A percentile compares a stretch with the other conserved stretches of the same genome.
These are phyloP conservation scores for Clepsis dumicolana DNA, from an alignment of 2,888 invertebrate species.

Conservation along the genomic window DNA sequence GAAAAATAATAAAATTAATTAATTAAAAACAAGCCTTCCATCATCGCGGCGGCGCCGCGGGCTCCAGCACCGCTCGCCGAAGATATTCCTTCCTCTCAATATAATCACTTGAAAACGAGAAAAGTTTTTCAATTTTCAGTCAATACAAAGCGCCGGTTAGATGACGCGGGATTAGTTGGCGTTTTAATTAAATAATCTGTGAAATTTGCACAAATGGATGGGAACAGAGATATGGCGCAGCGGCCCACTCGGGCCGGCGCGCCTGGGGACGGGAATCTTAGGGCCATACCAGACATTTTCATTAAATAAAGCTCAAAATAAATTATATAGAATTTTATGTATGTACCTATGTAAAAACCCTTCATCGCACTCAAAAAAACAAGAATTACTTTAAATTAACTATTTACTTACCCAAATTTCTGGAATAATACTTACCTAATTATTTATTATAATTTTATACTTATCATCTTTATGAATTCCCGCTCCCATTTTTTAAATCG, in stretches of 20 bases:
- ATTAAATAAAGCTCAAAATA: no score
- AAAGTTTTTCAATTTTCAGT: constrained; percentile 82
- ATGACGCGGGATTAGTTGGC: constrained; percentile 63
- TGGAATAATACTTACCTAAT: no score
- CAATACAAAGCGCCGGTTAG: constrained; percentile 67
- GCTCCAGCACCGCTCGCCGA: constrained; percentile 76
- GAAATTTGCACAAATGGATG: constrained; percentile 29
- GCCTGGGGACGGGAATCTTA: no score
- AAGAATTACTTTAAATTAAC: no score
- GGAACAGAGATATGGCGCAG: constrained; percentile 3
- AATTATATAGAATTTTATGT: no score
- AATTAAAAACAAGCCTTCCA: constrained; percentile 78
- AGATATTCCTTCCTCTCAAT: constrained; percentile 72
- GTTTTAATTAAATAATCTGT: constrained; percentile 70
- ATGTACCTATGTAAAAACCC: no score
- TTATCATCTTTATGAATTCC: no score
- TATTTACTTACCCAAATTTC: no score
- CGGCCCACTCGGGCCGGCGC: no score
- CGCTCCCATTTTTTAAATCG: background rate
- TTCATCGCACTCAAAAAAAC: no score
- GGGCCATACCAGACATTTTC: no score
- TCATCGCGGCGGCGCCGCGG: constrained; percentile 28
- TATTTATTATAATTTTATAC: no score
- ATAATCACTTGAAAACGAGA: constrained; percentile 78
- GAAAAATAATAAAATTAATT: constrained; percentile 86